Evolutionary conservation across 2,888 invertebrate genomes (phyloP).

Genomic region (Amphiduros pacificus): DNA sequence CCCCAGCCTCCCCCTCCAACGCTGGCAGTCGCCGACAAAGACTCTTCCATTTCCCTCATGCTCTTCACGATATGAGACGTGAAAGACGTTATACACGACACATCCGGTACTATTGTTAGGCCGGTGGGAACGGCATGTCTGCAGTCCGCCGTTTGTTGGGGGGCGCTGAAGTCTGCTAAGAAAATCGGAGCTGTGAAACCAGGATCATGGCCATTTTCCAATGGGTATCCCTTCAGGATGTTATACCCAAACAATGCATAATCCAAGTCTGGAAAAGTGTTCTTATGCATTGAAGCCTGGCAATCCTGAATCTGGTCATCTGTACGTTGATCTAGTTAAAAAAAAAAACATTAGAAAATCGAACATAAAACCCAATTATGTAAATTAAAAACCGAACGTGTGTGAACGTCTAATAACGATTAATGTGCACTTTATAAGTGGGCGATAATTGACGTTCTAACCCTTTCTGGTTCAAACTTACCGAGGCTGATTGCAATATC

Average conservation of each 20-base stretch:
- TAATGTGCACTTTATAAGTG: no score
- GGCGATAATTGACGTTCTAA: no score
- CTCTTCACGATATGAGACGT: neutral
- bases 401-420: no score
- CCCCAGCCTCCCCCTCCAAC: neutral
- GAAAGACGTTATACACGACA: slow-evolving; percentile 2
- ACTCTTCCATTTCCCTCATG: neutral
- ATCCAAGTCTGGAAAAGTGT: neutral
- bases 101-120: neutral
- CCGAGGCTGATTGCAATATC: no score
- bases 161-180: neutral
- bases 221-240: neutral
- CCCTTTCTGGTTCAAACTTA: no score
- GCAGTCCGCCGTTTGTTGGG: neutral
- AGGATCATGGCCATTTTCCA: neutral
- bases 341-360: no score
- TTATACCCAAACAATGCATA: neutral
- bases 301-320: no score
- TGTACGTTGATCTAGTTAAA: no score
- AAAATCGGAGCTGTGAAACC: neutral
- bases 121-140: neutral
- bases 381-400: no score
- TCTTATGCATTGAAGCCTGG: no score
- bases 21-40: neutral
- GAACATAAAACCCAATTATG: no score